Evolutionary conservation across 2,888 invertebrate genomes (phyloP), one percentile per base, ranked within the genome.

Genomic region (Cactoblastis cactorum): DNA sequence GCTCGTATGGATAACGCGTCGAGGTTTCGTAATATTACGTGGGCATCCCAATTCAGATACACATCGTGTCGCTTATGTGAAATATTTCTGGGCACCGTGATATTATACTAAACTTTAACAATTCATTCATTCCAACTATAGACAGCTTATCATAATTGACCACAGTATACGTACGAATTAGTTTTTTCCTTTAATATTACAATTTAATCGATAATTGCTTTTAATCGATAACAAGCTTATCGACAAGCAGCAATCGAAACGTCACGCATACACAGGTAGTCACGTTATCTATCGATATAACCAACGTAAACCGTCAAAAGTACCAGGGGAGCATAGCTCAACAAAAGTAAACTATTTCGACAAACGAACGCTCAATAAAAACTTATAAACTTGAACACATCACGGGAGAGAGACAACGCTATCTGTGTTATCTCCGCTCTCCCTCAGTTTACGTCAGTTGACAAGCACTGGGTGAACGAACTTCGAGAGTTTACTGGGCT

Each of bases 401-500:
- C 47, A 79, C 56, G 63, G 46, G 72, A 86, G 56, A 65, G 82
- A 64, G 86, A 87, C 67, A 61, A 64, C 58, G 64, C 74, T 81
- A 84, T 80, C 74, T 71, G 65, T 71, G 62, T 65, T 59, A 67
- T 67, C 61, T 57, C 58, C 72, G 64, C 48, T 85, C 85, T 78
- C 83, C 53, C 69, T 87, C 81, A 61, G 67, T 80, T 77, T 83
- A 85, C 87, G 88, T 87, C 86, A 87, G 84, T 86, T 88, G 88
- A 89, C 89, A 88, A 88, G 86, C 83, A 89, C 74, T 90, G 88
- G 90, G 90, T 90, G 90, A 90, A 89, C 77, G 90, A 89, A 88
- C 90, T 84, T 76, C 60, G 77, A 74, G 88, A 90, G 90, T 90
- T 90, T 90, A 90, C 89, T 90, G 83, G 90, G 90, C 89, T 90